Evolutionary conservation across 2,113 vertebrate genomes (phyloP), one percentile per base, ranked within the genome.

Genomic region (Centropus bengalensis): DNA sequence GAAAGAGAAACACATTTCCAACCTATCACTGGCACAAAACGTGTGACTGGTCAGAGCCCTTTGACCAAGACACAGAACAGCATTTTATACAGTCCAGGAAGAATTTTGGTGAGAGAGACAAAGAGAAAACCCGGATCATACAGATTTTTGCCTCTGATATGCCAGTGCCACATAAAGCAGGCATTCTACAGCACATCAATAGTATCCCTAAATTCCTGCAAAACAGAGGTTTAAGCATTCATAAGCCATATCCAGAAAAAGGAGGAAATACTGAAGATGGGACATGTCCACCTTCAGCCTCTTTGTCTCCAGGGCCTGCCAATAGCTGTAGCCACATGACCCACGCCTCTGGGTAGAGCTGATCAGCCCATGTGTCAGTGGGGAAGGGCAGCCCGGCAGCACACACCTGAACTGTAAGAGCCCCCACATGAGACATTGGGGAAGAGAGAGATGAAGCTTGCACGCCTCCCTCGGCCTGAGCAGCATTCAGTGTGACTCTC

Each of bases 401-500:
- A 16, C 74, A 24, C 32, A 20, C 7, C 45, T 59, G 55, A 33
- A 40, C 30, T 4, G 1, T 2, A n/a, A 28, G 27, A 78, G 51
- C 18, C 51, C 54, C 20, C 0, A 1, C 3, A 1, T 28, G n/a
- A n/a, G 33, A 21, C 9, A 30, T 45, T 13, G 5, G 1, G 38
- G 45, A 70, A 49, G 55, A 0, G 0, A 66, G 38, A 26, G 27
- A 38, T 32, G 23, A 49, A 40, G 45, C 10, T 14, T 9, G 18
- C 2, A 2, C 4, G 32, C 17, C 18, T 33, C 21, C 26, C 45
- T 24, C 45, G 70, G 47, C 75, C 58, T 24, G 58, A 40, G 1
- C 2, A 1, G 24, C 6, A 12, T 8, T 75, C 2, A 49, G 23
- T 0, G 4, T 30, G 14, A 44, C 44, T 12, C 47, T 49, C 47